phyloP scores from a whole-genome alignment of 2,113 vertebrate species.

The Cygnus atratus region DNA sequence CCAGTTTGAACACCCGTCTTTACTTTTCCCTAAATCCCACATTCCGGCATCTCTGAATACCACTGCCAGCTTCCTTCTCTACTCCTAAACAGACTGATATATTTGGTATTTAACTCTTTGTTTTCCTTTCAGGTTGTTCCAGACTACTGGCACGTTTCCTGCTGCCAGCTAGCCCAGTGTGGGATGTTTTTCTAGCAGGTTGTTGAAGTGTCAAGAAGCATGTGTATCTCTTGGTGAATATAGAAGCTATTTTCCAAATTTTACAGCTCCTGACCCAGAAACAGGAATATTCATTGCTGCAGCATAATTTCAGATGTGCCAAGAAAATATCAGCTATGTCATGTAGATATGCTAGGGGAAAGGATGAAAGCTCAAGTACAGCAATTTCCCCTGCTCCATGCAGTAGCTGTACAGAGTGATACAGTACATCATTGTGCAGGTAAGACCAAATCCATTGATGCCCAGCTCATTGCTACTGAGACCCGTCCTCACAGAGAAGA shows the following conservation, averaged over 20 bases:
- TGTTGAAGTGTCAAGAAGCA: constrained; percentile 42
- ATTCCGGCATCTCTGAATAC: not conserved
- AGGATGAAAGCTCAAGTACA: not conserved
- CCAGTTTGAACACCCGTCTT: not conserved
- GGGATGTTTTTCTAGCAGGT: constrained; percentile 49
- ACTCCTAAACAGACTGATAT: not conserved
- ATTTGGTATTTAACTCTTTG: constrained; percentile 38
- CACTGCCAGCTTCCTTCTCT: not conserved
- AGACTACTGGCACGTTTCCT: constrained; percentile 15
- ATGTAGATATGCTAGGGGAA: not conserved
- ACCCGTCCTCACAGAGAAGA: not conserved
- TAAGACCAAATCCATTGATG: not conserved
- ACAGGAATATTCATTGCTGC: constrained; percentile 52
- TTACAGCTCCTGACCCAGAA: constrained; percentile 62
- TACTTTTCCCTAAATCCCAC: not conserved
- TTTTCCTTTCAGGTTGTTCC: constrained; percentile 7
- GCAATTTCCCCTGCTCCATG: not conserved
- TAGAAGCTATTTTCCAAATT: constrained; percentile 49
- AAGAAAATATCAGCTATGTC: constrained; percentile 54
- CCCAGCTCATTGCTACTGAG: not conserved
- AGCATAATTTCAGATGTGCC: constrained; percentile 61
- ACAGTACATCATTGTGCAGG: not conserved
- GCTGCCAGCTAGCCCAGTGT: constrained; percentile 29
- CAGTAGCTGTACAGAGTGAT: not conserved
- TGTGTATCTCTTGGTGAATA: constrained; percentile 33